Percentiles rank a stretch among this genome's conserved stretches.
phyloP scores from a whole-genome alignment of 2,113 vertebrate genomes.

The Chionis minor region DNA sequence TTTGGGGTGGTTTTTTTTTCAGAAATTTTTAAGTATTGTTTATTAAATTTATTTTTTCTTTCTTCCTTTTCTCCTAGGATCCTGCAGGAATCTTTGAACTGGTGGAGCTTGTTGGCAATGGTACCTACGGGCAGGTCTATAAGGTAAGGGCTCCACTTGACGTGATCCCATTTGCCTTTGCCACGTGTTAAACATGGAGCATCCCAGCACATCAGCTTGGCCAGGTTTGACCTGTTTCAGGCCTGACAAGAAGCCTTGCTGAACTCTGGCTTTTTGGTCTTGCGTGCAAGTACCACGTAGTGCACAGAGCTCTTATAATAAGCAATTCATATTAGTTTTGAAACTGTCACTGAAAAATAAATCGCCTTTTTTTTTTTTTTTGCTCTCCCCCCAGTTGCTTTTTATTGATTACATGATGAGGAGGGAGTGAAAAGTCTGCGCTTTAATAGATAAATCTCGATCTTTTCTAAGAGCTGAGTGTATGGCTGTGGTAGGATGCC shows the following conservation, averaged over 20 bases:
- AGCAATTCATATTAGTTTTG: not conserved
- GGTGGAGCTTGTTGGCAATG: constrained; percentile 97
- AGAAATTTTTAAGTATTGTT: not conserved
- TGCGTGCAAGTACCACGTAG: not conserved
- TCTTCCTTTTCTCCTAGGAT: constrained; percentile 78
- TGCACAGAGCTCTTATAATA: not conserved
- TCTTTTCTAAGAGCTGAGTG: constrained; percentile 14
- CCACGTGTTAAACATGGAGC: not conserved
- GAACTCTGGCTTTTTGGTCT: not conserved
- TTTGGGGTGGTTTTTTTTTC: not conserved
- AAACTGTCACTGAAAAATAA: not conserved
- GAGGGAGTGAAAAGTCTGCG: constrained; percentile 23
- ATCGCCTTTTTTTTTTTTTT: not conserved
- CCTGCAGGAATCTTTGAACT: constrained; percentile 98
- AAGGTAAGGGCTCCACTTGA: constrained; percentile 81
- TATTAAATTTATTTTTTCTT: not conserved
- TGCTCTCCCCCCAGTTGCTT: not conserved
- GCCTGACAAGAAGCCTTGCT: not conserved
- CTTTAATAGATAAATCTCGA: constrained; percentile 32
- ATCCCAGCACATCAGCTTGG: not conserved
- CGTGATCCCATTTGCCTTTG: not conserved
- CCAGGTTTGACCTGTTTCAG: not conserved
- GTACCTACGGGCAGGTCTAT: constrained; percentile 97
- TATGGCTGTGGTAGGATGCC: not conserved
- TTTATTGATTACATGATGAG: constrained; percentile 48